Conservation (phyloP, 2,797 vertebrate genomes). For the Rousettus madagascariensis region DNA sequence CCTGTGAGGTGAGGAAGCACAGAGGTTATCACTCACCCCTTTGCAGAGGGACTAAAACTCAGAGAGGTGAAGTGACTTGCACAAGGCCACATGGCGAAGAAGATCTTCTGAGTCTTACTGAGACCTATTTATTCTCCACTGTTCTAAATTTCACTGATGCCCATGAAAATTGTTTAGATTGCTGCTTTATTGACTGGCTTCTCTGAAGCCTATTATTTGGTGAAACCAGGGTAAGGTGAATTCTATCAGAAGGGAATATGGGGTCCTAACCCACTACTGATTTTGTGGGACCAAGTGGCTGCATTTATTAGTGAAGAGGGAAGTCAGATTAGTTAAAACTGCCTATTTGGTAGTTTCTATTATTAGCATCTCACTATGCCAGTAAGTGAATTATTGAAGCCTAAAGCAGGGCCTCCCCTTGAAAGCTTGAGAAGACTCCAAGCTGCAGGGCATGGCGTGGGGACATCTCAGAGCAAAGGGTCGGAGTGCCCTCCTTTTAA, state of each 20-base stretch:
- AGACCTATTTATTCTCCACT: not conserved
- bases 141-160: not conserved
- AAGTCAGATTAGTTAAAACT: constrained; percentile 57
- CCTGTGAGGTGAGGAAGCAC: not conserved
- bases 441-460: not conserved
- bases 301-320: constrained; percentile 40
- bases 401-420: constrained; percentile 21
- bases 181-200: not conserved
- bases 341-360: constrained; percentile 45
- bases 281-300: constrained; percentile 9
- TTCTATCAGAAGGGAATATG: constrained; percentile 17
- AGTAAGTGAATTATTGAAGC: constrained; percentile 50
- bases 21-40: not conserved
- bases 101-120: not conserved
- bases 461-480: not conserved
- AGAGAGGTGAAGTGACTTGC: not conserved
- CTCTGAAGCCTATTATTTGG: not conserved
- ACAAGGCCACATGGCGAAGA: not conserved
- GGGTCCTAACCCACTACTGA: not conserved
- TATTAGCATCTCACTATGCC: constrained; percentile 52
- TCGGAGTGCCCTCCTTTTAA: not conserved
- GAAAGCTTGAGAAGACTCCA: not conserved
- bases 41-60: not conserved
- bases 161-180: not conserved
- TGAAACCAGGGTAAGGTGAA: not conserved